Base-by-base conservation (phyloP, 2,113 vertebrate species). In the Crotophaga sulcirostris region DNA sequence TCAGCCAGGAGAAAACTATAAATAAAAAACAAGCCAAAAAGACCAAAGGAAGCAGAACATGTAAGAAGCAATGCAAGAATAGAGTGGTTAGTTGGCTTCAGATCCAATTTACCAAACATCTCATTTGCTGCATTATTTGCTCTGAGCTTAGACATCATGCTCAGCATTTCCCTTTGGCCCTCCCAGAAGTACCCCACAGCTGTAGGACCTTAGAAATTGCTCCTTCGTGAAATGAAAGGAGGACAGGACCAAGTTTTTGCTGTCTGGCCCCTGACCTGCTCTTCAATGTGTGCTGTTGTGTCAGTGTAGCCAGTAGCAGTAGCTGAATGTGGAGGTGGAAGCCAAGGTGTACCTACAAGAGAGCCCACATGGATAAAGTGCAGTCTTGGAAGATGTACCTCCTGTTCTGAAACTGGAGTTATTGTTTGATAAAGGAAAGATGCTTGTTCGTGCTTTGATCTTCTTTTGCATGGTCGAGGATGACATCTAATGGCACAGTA, bases 401-500 rank as follows among this genome's bases (percentile, higher is more conserved):
- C 26, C 24, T 51, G 9, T n/a, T 79, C 73, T 55, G 45, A 70
- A 79, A 23, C 36, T 28, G 38, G 5, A 4, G 8, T 86, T 49
- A 9, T 21, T 55, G 13, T 45, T 74, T 59, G 34, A 18, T 49
- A 21, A 12, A 13, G 19, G 29, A 38, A 85, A 31, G 52, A 13
- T 49, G 24, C 16, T 38, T 3, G 31, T 34, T 49, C 16, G 11
- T 1, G 29, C n/a, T 54, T 74, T 68, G 56, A 13, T 78, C 34
- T 33, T 47, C 33, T 74, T 90, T 93, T 90, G 26, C 6, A 0
- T 51, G 86, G 93, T 82, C 26, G 83, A 93, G 51, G 82, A 92
- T 92, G 96, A 96, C 96, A 97, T 84, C 96, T 96, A 90, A 88
- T 52, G 96, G 94, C 84, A 34, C 6, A 3, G 20, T 26, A 82